Evolutionary conservation across 2,113 vertebrate species (phyloP).

Genomic region (Rhabdornis inornatus): DNA sequence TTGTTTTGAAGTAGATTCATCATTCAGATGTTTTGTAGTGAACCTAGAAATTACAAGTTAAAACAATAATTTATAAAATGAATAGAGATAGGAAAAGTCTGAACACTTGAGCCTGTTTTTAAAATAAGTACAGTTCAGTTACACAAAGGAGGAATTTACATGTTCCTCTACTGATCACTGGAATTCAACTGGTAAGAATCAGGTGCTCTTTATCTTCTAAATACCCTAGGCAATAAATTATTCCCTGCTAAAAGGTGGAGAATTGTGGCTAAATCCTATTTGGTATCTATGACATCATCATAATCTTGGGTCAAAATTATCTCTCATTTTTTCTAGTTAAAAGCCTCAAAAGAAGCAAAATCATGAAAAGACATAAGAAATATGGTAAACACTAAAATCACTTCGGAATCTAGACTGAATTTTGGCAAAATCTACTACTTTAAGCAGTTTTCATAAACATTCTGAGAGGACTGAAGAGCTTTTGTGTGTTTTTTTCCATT

Average conservation of each 20-base stretch:
- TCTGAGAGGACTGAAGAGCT: not conserved
- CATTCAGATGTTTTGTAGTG: constrained; percentile 99
- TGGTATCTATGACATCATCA: not conserved
- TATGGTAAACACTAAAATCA: not conserved
- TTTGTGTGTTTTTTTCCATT: not conserved
- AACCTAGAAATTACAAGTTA: constrained; percentile 78
- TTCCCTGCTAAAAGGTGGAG: not conserved
- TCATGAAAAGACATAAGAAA: not conserved
- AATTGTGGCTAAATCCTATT: not conserved
- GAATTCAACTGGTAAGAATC: not conserved
- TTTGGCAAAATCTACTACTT: not conserved
- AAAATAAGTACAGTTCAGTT: not conserved
- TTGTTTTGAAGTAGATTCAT: constrained; percentile 97
- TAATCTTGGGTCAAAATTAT: not conserved
- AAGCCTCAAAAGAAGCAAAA: not conserved
- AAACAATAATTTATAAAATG: not conserved
- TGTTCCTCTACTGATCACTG: not conserved
- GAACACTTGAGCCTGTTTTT: not conserved
- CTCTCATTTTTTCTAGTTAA: not conserved
- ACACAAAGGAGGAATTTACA: not conserved
- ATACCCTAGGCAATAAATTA: not conserved
- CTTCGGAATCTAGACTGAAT: not conserved
- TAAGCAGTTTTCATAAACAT: not conserved
- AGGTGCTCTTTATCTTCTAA: not conserved
- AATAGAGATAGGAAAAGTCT: not conserved